Conservation (phyloP, 2,888 invertebrate genomes). For the Chloroclysta siterata region DNA sequence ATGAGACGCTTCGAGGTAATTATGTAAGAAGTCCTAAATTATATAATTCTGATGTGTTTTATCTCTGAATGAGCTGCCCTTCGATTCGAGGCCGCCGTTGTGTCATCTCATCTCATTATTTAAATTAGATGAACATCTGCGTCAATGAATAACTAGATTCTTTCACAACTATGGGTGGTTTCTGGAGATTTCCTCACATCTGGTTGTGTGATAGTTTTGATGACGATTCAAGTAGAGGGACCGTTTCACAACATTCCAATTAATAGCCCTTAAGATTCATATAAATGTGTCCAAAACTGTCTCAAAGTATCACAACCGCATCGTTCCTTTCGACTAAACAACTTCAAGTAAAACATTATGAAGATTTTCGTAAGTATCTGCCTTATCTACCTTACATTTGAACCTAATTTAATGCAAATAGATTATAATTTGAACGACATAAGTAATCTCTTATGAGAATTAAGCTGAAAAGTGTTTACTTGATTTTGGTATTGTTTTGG, state of each 20-base stretch:
- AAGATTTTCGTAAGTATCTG: slow-evolving; percentile 62
- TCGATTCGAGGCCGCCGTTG: slow-evolving; percentile 16
- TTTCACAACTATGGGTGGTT: slow-evolving; percentile 33
- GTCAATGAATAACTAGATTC: slow-evolving; percentile 35
- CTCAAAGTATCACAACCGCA: slow-evolving; percentile 43
- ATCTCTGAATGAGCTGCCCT: slow-evolving; percentile 20
- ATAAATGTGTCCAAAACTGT: slow-evolving; percentile 51
- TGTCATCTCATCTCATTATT: slow-evolving; percentile 13
- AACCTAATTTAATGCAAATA: too few species aligned
- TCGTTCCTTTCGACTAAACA: slow-evolving; percentile 30
- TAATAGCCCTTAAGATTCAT: slow-evolving; percentile 45
- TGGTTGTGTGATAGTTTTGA: slow-evolving; percentile 27
- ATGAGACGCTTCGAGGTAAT: slow-evolving; percentile 2
- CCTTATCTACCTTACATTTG: too few species aligned
- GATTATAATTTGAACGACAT: too few species aligned
- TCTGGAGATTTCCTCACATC: slow-evolving; percentile 36
- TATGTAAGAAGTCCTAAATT: slow-evolving; percentile 14
- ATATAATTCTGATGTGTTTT: slow-evolving; percentile 10
- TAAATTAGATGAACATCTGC: slow-evolving; percentile 22
- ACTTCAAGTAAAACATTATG: slow-evolving; percentile 51
- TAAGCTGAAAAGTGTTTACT: too few species aligned
- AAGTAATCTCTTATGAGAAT: too few species aligned
- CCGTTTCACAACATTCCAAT: slow-evolving; percentile 49
- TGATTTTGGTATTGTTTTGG: too few species aligned
- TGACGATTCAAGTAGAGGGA: slow-evolving; percentile 37